These are phyloP conservation scores for Notodromas monacha DNA, from an alignment of 2,888 invertebrate genomes.

Conservation along the genomic window DNA sequence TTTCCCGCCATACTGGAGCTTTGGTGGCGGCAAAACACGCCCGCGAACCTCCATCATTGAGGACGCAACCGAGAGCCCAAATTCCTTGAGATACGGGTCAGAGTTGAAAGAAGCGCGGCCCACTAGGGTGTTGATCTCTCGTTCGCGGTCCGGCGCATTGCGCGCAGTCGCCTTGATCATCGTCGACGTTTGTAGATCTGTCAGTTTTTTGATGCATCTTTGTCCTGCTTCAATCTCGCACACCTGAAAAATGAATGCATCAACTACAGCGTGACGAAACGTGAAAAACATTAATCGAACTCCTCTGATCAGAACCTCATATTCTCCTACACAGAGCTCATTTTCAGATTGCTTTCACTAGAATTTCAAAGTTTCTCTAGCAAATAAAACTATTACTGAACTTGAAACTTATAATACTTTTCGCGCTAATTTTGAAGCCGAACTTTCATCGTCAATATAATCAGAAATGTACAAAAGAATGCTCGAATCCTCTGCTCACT, in stretches of 20 bases:
- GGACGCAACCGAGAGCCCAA: slow-evolving; percentile 85
- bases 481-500: too few relatives aligned
- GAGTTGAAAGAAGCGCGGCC: slow-evolving; percentile 94
- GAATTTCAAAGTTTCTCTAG: too few relatives aligned
- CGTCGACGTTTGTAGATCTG: slow-evolving; percentile 98
- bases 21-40: slow-evolving; percentile 88
- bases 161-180: slow-evolving; percentile 99
- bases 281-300: slow-evolving; percentile 5
- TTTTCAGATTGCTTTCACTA: too few relatives aligned
- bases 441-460: too few relatives aligned
- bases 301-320: neutral
- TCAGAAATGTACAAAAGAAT: too few relatives aligned
- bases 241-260: slow-evolving; percentile 24
- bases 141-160: slow-evolving; percentile 78
- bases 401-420: too few relatives aligned
- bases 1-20: slow-evolving; percentile 91
- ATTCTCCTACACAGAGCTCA: neutral
- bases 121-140: slow-evolving; percentile 91
- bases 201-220: slow-evolving; percentile 93
- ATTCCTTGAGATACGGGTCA: slow-evolving; percentile 92
- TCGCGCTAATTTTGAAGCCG: too few relatives aligned
- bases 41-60: slow-evolving; percentile 99
- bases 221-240: slow-evolving; percentile 98
- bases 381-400: too few relatives aligned
- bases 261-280: slow-evolving; percentile 6